Conservation (phyloP, 2,888 invertebrate genomes). For the Autographa pulchrina region DNA sequence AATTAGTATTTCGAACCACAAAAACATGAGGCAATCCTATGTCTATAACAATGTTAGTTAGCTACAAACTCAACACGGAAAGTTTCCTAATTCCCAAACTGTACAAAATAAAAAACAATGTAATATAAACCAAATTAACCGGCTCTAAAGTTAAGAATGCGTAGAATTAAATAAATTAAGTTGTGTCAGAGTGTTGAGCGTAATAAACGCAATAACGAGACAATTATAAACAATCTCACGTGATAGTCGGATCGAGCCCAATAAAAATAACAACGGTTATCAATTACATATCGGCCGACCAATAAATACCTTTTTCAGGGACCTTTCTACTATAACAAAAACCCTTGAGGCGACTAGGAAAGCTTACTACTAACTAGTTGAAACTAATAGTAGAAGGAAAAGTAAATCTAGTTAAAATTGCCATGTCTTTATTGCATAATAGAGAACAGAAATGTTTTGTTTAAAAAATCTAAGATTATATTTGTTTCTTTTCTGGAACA, state of each 20-base stretch:
- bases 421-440: too few species aligned
- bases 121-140: conserved; percentile 58
- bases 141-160: conserved; percentile 59
- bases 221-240: conserved; percentile 65
- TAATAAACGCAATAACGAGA: conserved; percentile 60
- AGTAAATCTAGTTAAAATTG: too few species aligned
- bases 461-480: too few species aligned
- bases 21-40: background rate
- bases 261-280: conserved; percentile 72
- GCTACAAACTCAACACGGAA: conserved; percentile 25
- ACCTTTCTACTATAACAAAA: conserved; percentile 32
- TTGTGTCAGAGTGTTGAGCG: conserved; percentile 52
- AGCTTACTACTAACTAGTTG: background rate
- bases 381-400: too few species aligned
- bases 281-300: conserved; percentile 68
- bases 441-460: too few species aligned
- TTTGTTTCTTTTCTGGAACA: too few species aligned
- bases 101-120: conserved; percentile 21
- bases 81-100: conserved; percentile 21
- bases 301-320: conserved; percentile 63
- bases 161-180: conserved; percentile 63
- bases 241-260: conserved; percentile 53
- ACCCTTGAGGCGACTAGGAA: background rate
- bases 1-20: too few species aligned
- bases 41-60: background rate